Base-by-base conservation (phyloP, 2,113 vertebrate species). In the Beaufortia kweichowensis region DNA sequence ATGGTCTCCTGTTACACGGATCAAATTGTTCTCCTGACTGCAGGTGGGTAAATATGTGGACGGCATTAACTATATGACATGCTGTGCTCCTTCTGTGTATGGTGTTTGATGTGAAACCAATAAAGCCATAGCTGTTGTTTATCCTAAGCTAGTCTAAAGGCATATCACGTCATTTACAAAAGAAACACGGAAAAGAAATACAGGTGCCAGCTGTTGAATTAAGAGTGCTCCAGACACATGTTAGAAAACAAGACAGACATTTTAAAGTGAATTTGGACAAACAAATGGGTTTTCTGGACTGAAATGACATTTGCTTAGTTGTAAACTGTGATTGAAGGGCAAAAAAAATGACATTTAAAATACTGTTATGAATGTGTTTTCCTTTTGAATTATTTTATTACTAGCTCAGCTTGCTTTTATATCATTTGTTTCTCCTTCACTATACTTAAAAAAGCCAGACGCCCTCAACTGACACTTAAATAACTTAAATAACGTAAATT, bases 221-320 rank as follows among this genome's bases (percentile, higher is more conserved):
- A 53, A 28, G 61, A 68, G 29, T 77, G 43, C 56, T 29, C 24
- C 43, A 21, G 23, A 67, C 29, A 33, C 50, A 46, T 19, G 9
- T 68, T 67, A 74, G 33, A 59, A 59, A 57, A 64, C 50, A 41
- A 33, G 12, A 14, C 5, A 60, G n/a, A 19, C 7, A 28, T 73
- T 66, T 35, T 60, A 46, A 29, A 15, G 29, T 41, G 29, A 77
- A 55, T 73, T 66, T 63, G 21, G 21, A 10, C 46, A 57, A 62
- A 75, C 63, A 23, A 61, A 69, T 64, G n/a, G 33, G 55, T 39
- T 72, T 23, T 77, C 31, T 53, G 61, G 61, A 39, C 56, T 10
- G 35, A 26, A n/a, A 28, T 43, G n/a, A 2, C 24, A 59, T 19
- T 39, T 62, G n/a, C 66, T 41, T 56, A 9, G 12, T n/a, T 21